Evolutionary conservation across 2,797 vertebrate species (phyloP).

Genomic region (Todus mexicanus): DNA sequence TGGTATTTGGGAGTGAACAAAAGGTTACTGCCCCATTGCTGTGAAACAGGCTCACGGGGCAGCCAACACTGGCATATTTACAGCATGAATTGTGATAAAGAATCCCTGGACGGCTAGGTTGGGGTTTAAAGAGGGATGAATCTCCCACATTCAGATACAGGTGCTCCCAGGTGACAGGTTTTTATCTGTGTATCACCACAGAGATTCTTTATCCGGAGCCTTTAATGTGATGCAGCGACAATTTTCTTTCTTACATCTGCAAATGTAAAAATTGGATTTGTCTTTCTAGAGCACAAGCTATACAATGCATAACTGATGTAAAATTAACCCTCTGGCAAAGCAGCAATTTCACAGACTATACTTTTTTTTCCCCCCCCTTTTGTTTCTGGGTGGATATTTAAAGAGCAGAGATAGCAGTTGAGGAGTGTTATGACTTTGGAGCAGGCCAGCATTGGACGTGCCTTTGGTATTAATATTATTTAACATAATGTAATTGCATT

Average conservation of each 20-base stretch:
- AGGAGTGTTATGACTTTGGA: constrained; percentile 21
- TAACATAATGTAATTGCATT: constrained; percentile 59
- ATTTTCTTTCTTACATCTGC: neutral
- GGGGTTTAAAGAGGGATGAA: neutral
- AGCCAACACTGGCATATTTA: neutral
- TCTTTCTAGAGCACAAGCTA: neutral
- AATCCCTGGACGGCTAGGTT: neutral
- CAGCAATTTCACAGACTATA: neutral
- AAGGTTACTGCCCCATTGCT: neutral
- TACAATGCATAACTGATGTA: neutral
- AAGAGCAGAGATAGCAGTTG: neutral
- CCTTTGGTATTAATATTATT: constrained; percentile 55
- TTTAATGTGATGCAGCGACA: neutral
- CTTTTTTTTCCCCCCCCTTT: neutral
- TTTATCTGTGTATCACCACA: neutral
- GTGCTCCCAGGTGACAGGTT: neutral
- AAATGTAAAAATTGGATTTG: neutral
- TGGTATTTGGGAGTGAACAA: neutral
- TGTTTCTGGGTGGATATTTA: neutral
- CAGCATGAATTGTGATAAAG: neutral
- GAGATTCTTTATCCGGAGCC: neutral
- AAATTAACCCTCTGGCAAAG: neutral
- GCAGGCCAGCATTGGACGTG: neutral
- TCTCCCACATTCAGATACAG: neutral
- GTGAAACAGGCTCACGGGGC: neutral